These are phyloP conservation scores for Petrocephalus schoutedeni DNA, from an alignment of 2,797 vertebrate genomes.

Conservation along the genomic window DNA sequence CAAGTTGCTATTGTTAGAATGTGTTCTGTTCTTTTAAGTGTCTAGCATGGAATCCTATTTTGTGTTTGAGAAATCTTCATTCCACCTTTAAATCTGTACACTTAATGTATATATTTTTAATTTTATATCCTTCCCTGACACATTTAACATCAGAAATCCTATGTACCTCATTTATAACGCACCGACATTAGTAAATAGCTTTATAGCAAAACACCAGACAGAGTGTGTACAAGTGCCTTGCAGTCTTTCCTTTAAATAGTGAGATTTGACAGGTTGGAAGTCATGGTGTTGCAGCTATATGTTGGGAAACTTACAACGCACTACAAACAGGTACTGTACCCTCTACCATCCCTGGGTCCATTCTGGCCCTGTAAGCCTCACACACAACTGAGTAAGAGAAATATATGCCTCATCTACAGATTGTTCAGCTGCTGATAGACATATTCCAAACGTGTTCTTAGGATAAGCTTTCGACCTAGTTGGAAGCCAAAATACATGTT, in stretches of 20 bases:
- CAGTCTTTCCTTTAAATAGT: background rate
- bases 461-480: background rate
- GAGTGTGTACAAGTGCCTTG: background rate
- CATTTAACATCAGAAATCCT: background rate
- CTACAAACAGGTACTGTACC: background rate
- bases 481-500: background rate
- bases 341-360: background rate
- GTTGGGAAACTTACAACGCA: background rate
- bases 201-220: background rate
- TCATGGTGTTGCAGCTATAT: background rate
- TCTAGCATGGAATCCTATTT: background rate
- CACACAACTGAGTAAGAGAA: background rate
- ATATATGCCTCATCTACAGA: background rate
- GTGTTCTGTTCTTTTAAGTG: background rate
- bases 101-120: background rate
- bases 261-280: background rate
- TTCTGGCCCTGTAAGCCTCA: background rate
- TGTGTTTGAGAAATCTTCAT: background rate
- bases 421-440: background rate
- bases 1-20: background rate
- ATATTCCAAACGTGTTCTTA: background rate
- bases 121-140: background rate
- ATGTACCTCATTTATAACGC: background rate
- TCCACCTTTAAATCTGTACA: background rate
- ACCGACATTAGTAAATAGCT: background rate